These are phyloP conservation scores for Lingula anatina DNA, from an alignment of 2,888 invertebrate species.

Conservation along the genomic window DNA sequence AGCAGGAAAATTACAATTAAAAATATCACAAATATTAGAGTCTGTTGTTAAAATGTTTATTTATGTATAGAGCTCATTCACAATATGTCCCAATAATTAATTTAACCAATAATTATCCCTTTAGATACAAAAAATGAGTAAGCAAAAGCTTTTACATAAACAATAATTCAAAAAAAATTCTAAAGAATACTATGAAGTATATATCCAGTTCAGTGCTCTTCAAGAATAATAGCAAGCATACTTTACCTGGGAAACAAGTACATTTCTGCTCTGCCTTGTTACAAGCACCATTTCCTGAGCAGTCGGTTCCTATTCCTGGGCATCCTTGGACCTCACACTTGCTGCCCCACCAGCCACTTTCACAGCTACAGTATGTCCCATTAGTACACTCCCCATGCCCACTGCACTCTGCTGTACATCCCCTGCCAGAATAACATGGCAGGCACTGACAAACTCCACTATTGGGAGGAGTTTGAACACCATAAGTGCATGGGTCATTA, in stretches of 20 bases:
- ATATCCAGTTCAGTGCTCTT: too few species aligned
- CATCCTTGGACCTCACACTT: constrained; percentile 25
- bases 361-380: constrained; percentile 18
- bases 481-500: constrained; percentile 23
- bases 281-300: constrained; percentile 21
- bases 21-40: too few species aligned
- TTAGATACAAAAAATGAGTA: too few species aligned
- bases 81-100: too few species aligned
- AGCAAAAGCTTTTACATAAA: too few species aligned
- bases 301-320: constrained; percentile 20
- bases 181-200: too few species aligned
- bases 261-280: constrained; percentile 21
- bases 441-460: constrained; percentile 23
- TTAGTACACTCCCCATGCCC: constrained; percentile 15
- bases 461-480: constrained; percentile 20
- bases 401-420: constrained; percentile 21
- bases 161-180: too few species aligned
- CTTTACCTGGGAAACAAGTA: constrained; percentile 27
- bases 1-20: too few species aligned
- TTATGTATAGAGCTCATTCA: too few species aligned
- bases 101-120: too few species aligned
- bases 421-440: constrained; percentile 20
- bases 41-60: too few species aligned
- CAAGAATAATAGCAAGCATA: too few species aligned
- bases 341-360: constrained; percentile 22